Conservation (phyloP, 2,797 vertebrate species). For the Carcharodon carcharias region DNA sequence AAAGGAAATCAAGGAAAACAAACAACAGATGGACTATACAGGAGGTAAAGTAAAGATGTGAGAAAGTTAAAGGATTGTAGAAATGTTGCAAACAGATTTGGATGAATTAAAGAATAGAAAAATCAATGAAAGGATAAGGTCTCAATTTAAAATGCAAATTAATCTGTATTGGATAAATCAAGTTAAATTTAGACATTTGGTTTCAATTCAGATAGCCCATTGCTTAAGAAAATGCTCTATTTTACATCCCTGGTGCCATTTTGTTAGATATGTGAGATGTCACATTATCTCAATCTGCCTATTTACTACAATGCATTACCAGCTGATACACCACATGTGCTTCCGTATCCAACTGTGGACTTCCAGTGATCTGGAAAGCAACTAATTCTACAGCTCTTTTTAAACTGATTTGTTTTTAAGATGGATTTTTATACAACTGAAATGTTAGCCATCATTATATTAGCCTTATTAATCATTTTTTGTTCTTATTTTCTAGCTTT, state of each 20-base stretch:
- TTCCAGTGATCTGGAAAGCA: constrained; percentile 18
- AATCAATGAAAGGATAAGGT: neutral
- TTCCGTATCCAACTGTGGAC: constrained; percentile 30
- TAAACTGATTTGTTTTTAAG: constrained; percentile 2
- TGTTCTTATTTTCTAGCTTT: neutral
- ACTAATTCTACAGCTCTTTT: neutral
- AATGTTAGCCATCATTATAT: neutral
- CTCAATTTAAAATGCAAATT: constrained; percentile 30
- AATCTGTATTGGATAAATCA: constrained; percentile 16
- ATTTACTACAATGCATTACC: constrained; percentile 16
- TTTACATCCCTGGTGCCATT: constrained; percentile 1
- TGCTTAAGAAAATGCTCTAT: constrained; percentile 14
- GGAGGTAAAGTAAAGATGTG: constrained; percentile 33
- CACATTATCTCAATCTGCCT: constrained; percentile 31
- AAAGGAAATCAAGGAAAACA: constrained; percentile 33
- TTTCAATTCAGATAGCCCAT: constrained; percentile 12
- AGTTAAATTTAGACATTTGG: constrained; percentile 5
- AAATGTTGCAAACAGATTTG: neutral
- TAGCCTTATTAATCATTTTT: neutral
- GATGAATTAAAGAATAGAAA: constrained; percentile 16
- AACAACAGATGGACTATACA: constrained; percentile 33
- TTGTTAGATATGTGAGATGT: constrained; percentile 27
- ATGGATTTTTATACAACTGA: neutral
- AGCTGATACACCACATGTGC: constrained; percentile 26
- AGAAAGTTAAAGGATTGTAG: neutral